Evolutionary conservation across 2,797 vertebrate genomes (phyloP).

Genomic region (Myiotriccus ornatus): DNA sequence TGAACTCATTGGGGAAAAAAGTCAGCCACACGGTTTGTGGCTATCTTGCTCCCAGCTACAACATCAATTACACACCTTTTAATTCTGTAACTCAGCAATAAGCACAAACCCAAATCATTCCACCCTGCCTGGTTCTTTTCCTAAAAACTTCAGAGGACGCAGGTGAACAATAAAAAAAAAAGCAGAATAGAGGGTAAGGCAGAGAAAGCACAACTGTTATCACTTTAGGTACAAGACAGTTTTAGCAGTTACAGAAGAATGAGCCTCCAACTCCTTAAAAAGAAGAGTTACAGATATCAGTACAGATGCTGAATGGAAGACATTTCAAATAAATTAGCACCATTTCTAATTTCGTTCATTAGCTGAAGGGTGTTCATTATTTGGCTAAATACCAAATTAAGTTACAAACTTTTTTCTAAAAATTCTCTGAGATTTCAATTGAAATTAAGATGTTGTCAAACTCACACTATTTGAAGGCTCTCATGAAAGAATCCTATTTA

Average conservation of each 20-base stretch:
- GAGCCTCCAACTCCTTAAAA: not conserved
- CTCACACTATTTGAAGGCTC: not conserved
- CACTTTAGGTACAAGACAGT: not conserved
- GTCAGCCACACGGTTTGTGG: not conserved
- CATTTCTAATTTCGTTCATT: not conserved
- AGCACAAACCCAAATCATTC: not conserved
- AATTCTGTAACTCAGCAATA: not conserved
- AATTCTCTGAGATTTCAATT: not conserved
- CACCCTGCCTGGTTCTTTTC: not conserved
- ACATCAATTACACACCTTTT: not conserved
- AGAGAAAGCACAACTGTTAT: not conserved
- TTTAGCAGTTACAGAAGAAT: not conserved
- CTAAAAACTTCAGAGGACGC: not conserved
- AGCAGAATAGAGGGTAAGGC: not conserved
- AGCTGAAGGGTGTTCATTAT: not conserved
- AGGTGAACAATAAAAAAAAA: not conserved
- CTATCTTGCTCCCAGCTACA: not conserved
- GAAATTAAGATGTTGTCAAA: not conserved
- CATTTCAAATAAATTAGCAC: not conserved
- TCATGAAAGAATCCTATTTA: not conserved
- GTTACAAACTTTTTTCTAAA: not conserved
- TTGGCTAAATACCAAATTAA: not conserved
- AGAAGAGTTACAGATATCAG: not conserved
- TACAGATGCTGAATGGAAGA: not conserved
- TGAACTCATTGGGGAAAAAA: not conserved